phyloP scores from a whole-genome alignment of 1,140 invertebrate species.

The Bradynema listronoti region DNA sequence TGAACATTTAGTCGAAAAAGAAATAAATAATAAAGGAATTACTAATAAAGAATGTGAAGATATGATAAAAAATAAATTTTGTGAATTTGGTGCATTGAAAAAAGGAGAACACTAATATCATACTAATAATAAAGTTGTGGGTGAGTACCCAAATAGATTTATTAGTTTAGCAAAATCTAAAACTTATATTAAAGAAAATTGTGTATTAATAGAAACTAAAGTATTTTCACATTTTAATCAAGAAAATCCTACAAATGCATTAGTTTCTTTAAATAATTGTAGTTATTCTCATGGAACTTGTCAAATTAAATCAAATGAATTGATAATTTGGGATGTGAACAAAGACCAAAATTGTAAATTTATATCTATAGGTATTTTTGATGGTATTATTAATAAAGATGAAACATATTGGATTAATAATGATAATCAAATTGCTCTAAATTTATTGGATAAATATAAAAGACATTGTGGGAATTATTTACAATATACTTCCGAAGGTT shows the following conservation, averaged over 20 bases:
- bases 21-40: slow-evolving; percentile 25
- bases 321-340: slow-evolving; percentile 29
- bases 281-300: slow-evolving; percentile 26
- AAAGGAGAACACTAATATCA: slow-evolving; percentile 17
- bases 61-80: slow-evolving; percentile 12
- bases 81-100: slow-evolving; percentile 26
- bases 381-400: slow-evolving; percentile 9
- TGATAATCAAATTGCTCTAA: slow-evolving; percentile 22
- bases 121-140: slow-evolving; percentile 26
- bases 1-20: slow-evolving; percentile 33
- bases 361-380: slow-evolving; percentile 8
- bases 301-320: slow-evolving; percentile 32
- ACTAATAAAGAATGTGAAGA: slow-evolving; percentile 24
- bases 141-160: slow-evolving; percentile 30
- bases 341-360: slow-evolving; percentile 17
- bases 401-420: slow-evolving; percentile 12
- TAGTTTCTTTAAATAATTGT: slow-evolving; percentile 23
- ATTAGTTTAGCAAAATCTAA: slow-evolving; percentile 27
- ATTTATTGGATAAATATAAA: slow-evolving; percentile 13
- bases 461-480: slow-evolving; percentile 20
- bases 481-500: slow-evolving; percentile 27
- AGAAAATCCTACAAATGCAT: slow-evolving; percentile 14
- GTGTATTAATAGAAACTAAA: slow-evolving; percentile 30
- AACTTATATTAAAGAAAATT: slow-evolving; percentile 29
- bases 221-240: slow-evolving; percentile 29